Evolutionary conservation across 2,888 invertebrate genomes (phyloP), one percentile per base, ranked within the genome.

Genomic region (Mallateleia sp.): DNA sequence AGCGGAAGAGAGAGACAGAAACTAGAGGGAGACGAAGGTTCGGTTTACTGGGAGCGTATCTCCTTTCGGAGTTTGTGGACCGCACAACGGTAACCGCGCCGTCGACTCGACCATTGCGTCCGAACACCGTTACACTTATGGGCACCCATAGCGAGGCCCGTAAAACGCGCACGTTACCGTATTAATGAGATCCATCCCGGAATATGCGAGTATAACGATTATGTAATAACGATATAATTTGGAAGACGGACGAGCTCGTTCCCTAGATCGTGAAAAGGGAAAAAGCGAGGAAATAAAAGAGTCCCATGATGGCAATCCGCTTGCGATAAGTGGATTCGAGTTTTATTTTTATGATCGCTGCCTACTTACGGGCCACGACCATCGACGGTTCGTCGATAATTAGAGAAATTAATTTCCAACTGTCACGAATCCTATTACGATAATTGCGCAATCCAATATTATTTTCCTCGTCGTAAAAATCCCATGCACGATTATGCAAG

Each of bases 101-200:
- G 88, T 86, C 88, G 84, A 83, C 82, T 90, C 86, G 81, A 86
- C 83, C 86, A 90, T 90, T 90, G 92, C 92, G 92, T 93, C 89
- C 91, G 88, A 89, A 92, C 89, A 94, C 94, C 94, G 94, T 94
- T 94, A 94, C 94, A 93, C 94, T 94, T 94, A 94, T 93, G 92
- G 91, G 79, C 82, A 85, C 88, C 85, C 83, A 78, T 87, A 77
- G 77, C 80, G 82, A 85, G 87, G 88, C 84, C 90, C 92, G 89
- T 92, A 89, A 92, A 91, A 89, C 87, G 89, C 72, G 66, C 66
- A 88, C 74, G 79, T 86, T 86, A 81, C 80, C 79, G 89, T 89
- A 85, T 89, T 88, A 90, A 85, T 56, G 84, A 87, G 87, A 85
- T 75, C 80, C 85, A 66, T 77, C 72, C 66, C 72, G 72, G 72